These are phyloP conservation scores for Chamaea fasciata DNA, from an alignment of 2,113 vertebrate genomes.

Conservation along the genomic window DNA sequence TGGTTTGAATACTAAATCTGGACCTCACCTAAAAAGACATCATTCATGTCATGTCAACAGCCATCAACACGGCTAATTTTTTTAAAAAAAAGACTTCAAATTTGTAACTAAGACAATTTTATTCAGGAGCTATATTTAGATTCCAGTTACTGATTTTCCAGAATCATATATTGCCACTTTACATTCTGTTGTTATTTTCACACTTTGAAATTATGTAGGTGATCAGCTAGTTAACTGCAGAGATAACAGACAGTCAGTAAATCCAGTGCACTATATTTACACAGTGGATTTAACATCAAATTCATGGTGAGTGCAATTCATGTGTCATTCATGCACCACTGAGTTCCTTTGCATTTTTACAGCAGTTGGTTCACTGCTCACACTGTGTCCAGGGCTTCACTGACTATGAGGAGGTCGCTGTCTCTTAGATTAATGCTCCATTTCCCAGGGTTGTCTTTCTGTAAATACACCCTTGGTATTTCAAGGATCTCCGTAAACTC, in stretches of 20 bases:
- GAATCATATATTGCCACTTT: neutral
- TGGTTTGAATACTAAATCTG: neutral
- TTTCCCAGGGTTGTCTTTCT: neutral
- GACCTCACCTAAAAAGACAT: neutral
- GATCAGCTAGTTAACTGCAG: neutral
- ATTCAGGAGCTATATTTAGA: neutral
- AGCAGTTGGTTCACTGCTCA: neutral
- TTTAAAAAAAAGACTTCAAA: neutral
- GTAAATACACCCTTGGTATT: neutral
- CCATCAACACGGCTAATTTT: no score
- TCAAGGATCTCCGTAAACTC: neutral
- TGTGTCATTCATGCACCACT: neutral
- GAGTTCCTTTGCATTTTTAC: neutral
- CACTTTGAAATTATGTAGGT: neutral
- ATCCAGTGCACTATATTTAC: neutral
- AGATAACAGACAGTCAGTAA: neutral
- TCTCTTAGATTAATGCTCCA: neutral
- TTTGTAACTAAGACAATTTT: neutral
- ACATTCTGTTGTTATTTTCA: neutral
- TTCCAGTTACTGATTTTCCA: neutral
- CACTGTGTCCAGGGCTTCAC: neutral
- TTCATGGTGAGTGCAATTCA: neutral
- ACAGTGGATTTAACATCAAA: neutral
- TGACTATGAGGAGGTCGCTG: fast-evolving
- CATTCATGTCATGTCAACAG: neutral